These are phyloP conservation scores for Oxyscelio sp. DNA, from an alignment of 2,888 invertebrate species.

Conservation along the genomic window DNA sequence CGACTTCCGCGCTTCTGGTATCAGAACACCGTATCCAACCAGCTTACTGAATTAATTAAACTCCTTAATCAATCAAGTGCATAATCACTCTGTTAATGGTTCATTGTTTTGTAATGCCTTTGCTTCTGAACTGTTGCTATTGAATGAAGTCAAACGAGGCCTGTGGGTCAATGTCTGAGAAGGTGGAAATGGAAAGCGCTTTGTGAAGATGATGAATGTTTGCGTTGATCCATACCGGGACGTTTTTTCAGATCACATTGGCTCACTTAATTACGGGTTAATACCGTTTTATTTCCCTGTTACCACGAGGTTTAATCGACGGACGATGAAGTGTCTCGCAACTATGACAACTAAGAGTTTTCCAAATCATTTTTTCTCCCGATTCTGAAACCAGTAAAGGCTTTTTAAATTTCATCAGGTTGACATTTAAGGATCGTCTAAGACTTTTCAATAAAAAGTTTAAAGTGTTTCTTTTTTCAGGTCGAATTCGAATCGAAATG, in stretches of 20 bases:
- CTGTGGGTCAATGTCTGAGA: conserved; percentile 72
- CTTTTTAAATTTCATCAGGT: neutral
- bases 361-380: neutral
- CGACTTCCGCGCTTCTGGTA: too few species aligned
- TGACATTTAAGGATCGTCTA: conserved; percentile 43
- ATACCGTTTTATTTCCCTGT: conserved; percentile 10
- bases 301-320: conserved; percentile 6
- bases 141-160: conserved; percentile 67
- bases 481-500: conserved; percentile 25
- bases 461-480: neutral
- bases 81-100: conserved; percentile 59
- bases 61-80: conserved; percentile 58
- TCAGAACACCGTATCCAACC: conserved; percentile 26
- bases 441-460: conserved; percentile 38
- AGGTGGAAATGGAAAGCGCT: conserved; percentile 73
- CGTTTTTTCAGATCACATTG: conserved; percentile 10
- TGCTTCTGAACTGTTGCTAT: conserved; percentile 43
- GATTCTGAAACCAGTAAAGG: conserved; percentile 1
- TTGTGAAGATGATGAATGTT: conserved; percentile 64
- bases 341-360: neutral
- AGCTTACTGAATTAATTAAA: conserved; percentile 56
- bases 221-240: conserved; percentile 23
- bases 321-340: neutral
- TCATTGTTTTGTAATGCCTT: conserved; percentile 60
- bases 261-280: neutral